Conservation (phyloP, 2,888 invertebrate species). For the Drosophila histrio region DNA sequence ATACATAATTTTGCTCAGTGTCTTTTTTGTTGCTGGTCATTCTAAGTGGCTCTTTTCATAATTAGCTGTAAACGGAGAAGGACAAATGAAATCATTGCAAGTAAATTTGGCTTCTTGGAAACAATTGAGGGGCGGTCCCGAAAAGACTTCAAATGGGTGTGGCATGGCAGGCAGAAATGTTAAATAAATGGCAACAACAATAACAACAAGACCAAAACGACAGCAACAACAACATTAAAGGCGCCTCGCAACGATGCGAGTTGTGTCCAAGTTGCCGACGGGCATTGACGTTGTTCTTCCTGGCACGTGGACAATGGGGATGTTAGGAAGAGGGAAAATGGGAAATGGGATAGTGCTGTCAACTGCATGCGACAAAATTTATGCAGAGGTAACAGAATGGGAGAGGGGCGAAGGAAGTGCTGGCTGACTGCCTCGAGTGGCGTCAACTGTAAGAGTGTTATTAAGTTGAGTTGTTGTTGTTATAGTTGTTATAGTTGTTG, state of each 20-base stretch:
- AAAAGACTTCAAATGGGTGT: conserved; percentile 20
- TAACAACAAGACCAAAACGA: conserved; percentile 10
- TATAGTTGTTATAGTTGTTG: conserved; percentile 13
- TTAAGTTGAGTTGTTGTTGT: conserved; percentile 60
- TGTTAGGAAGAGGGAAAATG: neutral
- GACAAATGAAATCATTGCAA: conserved; percentile 20
- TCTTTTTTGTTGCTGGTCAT: neutral
- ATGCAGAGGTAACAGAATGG: conserved; percentile 22
- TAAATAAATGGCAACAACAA: neutral
- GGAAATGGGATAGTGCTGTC: conserved; percentile 13
- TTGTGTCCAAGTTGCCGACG: conserved; percentile 46
- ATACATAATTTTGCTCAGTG: neutral
- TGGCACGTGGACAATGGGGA: conserved; percentile 40
- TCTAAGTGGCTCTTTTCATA: conserved; percentile 2
- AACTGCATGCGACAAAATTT: conserved; percentile 47
- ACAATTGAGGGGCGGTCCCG: conserved; percentile 13
- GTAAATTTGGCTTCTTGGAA: conserved; percentile 33
- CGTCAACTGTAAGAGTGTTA: conserved; percentile 61
- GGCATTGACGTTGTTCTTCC: conserved; percentile 25
- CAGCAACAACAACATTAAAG: conserved; percentile 23
- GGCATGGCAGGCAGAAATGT: neutral
- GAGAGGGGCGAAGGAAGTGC: neutral
- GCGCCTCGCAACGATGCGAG: conserved; percentile 22
- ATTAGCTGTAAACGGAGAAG: conserved; percentile 21
- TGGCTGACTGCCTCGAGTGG: conserved; percentile 39